These are phyloP conservation scores for Archivesica marissinica DNA, from an alignment of 1,140 invertebrate genomes.

Conservation along the genomic window DNA sequence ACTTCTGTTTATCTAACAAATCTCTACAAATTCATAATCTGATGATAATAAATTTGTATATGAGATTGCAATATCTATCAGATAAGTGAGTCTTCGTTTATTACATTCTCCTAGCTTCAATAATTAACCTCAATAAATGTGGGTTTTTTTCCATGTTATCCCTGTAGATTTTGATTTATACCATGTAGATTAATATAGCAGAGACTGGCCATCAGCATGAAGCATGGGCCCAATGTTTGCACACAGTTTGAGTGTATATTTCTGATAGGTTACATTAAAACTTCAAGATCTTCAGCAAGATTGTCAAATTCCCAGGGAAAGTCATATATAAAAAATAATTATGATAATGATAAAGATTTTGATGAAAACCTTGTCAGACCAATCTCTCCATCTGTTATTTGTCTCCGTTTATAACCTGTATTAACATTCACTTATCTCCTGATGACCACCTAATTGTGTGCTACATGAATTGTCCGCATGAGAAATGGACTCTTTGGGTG, in stretches of 20 bases:
- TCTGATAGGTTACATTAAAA: conserved; percentile 30
- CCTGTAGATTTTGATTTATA: too few species aligned
- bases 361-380: not conserved
- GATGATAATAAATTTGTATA: too few species aligned
- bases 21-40: too few species aligned
- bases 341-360: not conserved
- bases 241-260: not conserved
- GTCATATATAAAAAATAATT: not conserved
- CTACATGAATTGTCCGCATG: not conserved
- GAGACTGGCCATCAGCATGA: not conserved
- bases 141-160: too few species aligned
- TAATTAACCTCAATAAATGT: too few species aligned
- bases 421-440: conserved; percentile 22
- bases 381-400: conserved; percentile 11
- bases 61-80: too few species aligned
- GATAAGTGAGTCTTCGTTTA: too few species aligned
- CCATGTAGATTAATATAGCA: too few species aligned
- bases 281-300: not conserved
- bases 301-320: not conserved
- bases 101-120: too few species aligned
- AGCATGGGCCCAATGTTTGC: not conserved
- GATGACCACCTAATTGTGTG: conserved; percentile 1
- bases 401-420: not conserved
- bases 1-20: too few species aligned
- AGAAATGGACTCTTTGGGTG: not conserved